Percentiles rank a stretch among this genome's conserved stretches.
Conservation (phyloP, 2,113 vertebrate genomes). For the Herpailurus yagouaroundi region DNA sequence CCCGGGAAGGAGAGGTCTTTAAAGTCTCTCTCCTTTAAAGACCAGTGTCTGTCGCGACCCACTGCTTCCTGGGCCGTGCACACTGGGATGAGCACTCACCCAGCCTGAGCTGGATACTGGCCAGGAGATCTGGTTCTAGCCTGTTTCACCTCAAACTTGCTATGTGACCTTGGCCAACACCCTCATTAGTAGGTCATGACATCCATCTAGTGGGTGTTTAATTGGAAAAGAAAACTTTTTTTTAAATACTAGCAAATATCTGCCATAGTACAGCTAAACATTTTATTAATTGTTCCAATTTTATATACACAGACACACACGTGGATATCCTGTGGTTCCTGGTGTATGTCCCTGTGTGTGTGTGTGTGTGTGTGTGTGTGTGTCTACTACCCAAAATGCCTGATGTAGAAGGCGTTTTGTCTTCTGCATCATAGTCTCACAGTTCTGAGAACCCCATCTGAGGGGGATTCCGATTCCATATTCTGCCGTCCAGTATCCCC, state of each 20-base stretch:
- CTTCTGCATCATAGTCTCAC: neutral
- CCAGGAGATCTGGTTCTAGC: no score
- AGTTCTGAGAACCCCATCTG: neutral
- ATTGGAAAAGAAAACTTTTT: neutral
- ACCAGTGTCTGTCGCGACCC: neutral
- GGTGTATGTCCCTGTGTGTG: neutral
- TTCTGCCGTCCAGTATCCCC: accelerated
- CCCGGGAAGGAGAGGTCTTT: no score
- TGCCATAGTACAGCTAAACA: neutral
- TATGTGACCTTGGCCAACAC: neutral
- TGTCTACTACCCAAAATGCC: neutral
- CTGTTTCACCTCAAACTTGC: neutral
- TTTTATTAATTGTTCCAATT: neutral
- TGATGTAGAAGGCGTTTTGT: neutral
- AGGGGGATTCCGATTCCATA: neutral
- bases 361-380: neutral
- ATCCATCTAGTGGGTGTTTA: neutral
- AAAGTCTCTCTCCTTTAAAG: no score
- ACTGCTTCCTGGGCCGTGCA: neutral
- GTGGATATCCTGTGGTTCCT: neutral
- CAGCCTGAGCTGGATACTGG: accelerated
- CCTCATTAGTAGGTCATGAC: neutral
- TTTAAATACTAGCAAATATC: neutral
- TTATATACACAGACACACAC: neutral
- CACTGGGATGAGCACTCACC: neutral